Conservation (phyloP, 2,888 invertebrate genomes). For the Cataglyphis albicans region DNA sequence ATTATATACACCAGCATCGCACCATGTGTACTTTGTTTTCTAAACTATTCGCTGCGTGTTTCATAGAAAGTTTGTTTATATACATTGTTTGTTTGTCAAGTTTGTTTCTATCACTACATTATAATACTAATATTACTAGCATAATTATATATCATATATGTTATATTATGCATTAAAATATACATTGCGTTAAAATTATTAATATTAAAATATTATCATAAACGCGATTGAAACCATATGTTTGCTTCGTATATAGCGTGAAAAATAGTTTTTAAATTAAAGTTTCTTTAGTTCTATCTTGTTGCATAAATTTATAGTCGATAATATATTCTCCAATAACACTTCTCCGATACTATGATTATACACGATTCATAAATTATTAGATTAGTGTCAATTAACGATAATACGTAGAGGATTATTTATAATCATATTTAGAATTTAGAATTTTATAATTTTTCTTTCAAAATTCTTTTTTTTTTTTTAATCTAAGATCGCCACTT, state of each 20-base stretch:
- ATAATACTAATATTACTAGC: neutral
- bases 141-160: neutral
- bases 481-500: neutral
- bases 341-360: neutral
- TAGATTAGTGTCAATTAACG: neutral
- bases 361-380: neutral
- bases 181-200: neutral
- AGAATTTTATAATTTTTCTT: neutral
- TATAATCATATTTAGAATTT: too few species aligned
- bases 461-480: neutral
- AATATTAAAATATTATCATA: conserved; percentile 2
- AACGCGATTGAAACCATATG: neutral
- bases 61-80: conserved; percentile 1
- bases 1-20: neutral
- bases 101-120: neutral
- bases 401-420: neutral
- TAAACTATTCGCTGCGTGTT: neutral
- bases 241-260: neutral
- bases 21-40: neutral
- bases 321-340: neutral
- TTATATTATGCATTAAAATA: neutral
- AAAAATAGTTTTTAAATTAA: neutral
- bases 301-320: neutral
- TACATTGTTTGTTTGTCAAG: neutral
- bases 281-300: neutral